Evolutionary conservation across 1,140 invertebrate species (phyloP).

Genomic region (Caenorhabditis brenneri): DNA sequence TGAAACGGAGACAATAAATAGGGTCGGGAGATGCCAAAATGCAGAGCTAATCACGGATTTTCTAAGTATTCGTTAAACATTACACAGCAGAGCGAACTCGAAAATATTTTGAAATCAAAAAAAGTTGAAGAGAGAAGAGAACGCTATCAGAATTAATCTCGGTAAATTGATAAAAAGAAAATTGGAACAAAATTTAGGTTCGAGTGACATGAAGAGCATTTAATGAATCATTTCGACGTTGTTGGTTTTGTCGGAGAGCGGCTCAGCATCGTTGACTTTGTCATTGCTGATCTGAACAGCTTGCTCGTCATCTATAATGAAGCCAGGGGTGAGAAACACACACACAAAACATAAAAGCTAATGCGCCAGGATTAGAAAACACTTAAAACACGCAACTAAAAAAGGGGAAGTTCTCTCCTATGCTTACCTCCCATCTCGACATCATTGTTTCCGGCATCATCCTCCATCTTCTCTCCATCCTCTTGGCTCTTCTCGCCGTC

Average conservation of each 20-base stretch:
- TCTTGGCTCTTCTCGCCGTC: neutral
- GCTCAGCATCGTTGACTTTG: neutral
- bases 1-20: no score
- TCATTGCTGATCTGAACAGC: constrained; percentile 10
- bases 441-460: neutral
- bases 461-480: constrained; percentile 26
- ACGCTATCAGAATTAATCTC: no score
- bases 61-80: no score
- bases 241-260: constrained; percentile 28
- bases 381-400: neutral
- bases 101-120: no score
- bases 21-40: no score
- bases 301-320: constrained; percentile 1
- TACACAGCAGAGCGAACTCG: no score
- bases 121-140: no score
- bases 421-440: neutral
- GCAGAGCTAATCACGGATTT: no score
- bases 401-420: neutral
- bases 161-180: no score
- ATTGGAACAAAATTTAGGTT: no score
- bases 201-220: neutral
- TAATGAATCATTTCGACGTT: neutral
- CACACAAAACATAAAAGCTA: no score
- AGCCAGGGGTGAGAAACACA: neutral
- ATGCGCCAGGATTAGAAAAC: neutral